Percentiles rank a stretch among this genome's conserved stretches.
Conservation (phyloP, 2,113 vertebrate species). For the Atlantisia rogersi region DNA sequence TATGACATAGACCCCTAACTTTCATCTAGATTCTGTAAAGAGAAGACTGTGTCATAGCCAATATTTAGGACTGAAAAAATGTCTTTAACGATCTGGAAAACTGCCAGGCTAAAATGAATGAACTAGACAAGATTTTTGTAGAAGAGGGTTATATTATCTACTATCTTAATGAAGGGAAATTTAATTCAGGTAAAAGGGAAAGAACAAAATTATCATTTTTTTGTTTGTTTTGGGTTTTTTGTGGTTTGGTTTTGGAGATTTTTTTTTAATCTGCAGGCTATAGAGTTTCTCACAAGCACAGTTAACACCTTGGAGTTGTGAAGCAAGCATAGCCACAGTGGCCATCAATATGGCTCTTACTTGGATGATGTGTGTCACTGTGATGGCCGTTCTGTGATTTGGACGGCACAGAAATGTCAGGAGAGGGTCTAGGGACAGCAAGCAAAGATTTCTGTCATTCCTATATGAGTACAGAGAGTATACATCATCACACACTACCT, state of each 20-base stretch:
- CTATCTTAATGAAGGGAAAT: neutral
- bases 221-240: too few relatives aligned
- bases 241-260: too few relatives aligned
- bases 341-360: neutral
- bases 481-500: neutral
- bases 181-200: slow-evolving; percentile 1
- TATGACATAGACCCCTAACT: slow-evolving; percentile 1
- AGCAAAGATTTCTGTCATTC: neutral
- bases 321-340: neutral
- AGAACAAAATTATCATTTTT: neutral
- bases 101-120: neutral
- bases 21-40: slow-evolving; percentile 1
- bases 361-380: neutral
- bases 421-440: neutral
- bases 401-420: neutral
- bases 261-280: neutral
- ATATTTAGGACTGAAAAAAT: slow-evolving; percentile 28
- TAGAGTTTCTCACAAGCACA: neutral
- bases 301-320: neutral
- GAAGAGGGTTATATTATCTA: neutral
- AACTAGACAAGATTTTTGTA: neutral
- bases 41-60: neutral
- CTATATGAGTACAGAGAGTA: neutral
- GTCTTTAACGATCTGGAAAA: slow-evolving; percentile 22
- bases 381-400: neutral